Percentiles rank a stretch among this genome's conserved stretches.
Conservation (phyloP, 2,888 invertebrate species). For the Volucella inanis region DNA sequence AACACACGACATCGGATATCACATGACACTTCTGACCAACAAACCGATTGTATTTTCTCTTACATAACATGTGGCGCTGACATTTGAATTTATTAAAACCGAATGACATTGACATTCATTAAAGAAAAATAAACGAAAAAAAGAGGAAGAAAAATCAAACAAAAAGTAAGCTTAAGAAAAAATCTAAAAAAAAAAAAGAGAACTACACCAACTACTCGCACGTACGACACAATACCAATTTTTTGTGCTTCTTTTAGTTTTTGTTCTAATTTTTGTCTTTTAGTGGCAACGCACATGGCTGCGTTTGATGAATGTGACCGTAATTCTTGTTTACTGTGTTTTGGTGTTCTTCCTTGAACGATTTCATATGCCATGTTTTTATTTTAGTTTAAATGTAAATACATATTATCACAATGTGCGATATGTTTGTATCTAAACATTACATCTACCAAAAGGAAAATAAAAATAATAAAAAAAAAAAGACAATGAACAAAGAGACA, state of each 20-base stretch:
- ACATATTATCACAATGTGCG: background rate
- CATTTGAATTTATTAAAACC: slow-evolving; percentile 15
- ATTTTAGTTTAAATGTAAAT: slow-evolving; percentile 15
- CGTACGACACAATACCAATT: slow-evolving; percentile 19
- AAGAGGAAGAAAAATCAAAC: slow-evolving; percentile 18
- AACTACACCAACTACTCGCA: background rate
- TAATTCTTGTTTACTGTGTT: slow-evolving; percentile 7
- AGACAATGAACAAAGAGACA: background rate
- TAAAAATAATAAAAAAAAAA: slow-evolving; percentile 2
- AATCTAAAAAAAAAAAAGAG: slow-evolving; percentile 25
- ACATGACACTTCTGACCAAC: slow-evolving; percentile 3
- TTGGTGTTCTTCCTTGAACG: slow-evolving; percentile 35
- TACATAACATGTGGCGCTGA: slow-evolving; percentile 38
- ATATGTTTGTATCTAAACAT: slow-evolving; percentile 12
- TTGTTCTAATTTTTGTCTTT: background rate
- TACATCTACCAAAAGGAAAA: slow-evolving; percentile 60
- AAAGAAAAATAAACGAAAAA: slow-evolving; percentile 5
- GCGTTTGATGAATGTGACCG: slow-evolving; percentile 3
- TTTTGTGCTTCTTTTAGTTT: slow-evolving; percentile 18
- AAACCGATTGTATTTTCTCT: slow-evolving; percentile 17
- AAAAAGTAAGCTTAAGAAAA: slow-evolving; percentile 1
- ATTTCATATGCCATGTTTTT: background rate
- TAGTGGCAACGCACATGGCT: slow-evolving; percentile 21
- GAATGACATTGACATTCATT: slow-evolving; percentile 55
- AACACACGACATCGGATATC: background rate